These are phyloP conservation scores for Coleophora flavipennella DNA, from an alignment of 2,888 invertebrate genomes.

Conservation along the genomic window DNA sequence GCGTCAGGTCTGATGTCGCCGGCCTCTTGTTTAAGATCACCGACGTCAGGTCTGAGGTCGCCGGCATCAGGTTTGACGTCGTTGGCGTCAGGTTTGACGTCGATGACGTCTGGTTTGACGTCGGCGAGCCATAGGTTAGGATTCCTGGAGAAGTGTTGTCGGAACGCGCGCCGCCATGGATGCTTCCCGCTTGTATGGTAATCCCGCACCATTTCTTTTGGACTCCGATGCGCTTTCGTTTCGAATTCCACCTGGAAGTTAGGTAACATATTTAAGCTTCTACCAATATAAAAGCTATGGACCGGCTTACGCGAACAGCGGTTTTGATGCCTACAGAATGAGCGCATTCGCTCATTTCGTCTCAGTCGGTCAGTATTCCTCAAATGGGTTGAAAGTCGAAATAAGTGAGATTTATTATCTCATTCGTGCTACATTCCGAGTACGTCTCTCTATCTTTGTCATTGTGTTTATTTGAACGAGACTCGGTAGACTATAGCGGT, in stretches of 20 bases:
- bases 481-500: too few species aligned
- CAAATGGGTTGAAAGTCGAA: too few species aligned
- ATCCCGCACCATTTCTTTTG: constrained; percentile 50
- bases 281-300: too few species aligned
- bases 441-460: too few species aligned
- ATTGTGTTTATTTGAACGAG: too few species aligned
- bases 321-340: too few species aligned
- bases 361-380: too few species aligned
- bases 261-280: too few species aligned
- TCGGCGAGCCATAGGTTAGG: constrained; percentile 41
- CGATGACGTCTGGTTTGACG: constrained; percentile 13
- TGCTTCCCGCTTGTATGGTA: constrained; percentile 56
- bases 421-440: too few species aligned
- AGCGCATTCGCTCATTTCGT: too few species aligned
- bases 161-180: constrained; percentile 56
- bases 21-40: constrained; percentile 15
- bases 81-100: constrained; percentile 8
- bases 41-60: constrained; percentile 13
- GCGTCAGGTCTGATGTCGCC: constrained; percentile 14
- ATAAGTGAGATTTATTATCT: too few species aligned
- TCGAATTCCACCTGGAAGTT: constrained; percentile 46
- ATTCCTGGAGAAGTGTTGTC: constrained; percentile 41
- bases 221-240: constrained; percentile 48
- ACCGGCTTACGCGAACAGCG: too few species aligned
- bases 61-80: constrained; percentile 13